Evolutionary conservation across 2,113 vertebrate species (phyloP).

Genomic region (Lamprologus speciosus): DNA sequence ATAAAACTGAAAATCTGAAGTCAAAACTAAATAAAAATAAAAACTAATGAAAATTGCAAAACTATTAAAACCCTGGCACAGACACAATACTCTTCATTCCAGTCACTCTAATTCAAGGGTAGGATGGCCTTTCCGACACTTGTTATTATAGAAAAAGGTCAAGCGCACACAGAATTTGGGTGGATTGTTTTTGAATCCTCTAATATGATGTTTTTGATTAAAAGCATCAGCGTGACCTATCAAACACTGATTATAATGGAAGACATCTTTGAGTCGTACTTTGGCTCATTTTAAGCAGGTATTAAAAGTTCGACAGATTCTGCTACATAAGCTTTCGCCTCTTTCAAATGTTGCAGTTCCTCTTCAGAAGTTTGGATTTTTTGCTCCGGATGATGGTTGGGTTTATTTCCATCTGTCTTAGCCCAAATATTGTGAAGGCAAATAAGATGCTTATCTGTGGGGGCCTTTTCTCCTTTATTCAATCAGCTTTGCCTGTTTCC

Average conservation of each 20-base stretch:
- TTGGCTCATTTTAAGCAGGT: neutral
- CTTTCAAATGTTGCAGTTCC: neutral
- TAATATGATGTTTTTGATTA: neutral
- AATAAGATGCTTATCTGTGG: slow-evolving; percentile 31
- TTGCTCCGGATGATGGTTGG: neutral
- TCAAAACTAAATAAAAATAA: too few species aligned
- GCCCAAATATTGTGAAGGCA: slow-evolving; percentile 22
- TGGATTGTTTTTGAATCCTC: neutral
- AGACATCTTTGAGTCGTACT: neutral
- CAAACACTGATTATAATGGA: neutral
- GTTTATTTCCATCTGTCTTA: slow-evolving; percentile 20
- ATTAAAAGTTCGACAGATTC: neutral
- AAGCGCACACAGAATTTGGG: neutral
- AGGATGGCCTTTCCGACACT: neutral
- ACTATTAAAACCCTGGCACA: neutral
- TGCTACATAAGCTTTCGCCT: neutral
- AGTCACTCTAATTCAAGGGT: neutral
- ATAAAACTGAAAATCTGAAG: too few species aligned
- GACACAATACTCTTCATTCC: neutral
- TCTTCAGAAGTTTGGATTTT: neutral
- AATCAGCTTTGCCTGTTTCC: slow-evolving; percentile 27
- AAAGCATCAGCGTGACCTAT: neutral
- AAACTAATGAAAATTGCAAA: too few species aligned
- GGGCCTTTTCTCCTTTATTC: slow-evolving; percentile 6
- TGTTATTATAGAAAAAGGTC: neutral